These are phyloP conservation scores for Dryadula phaetusa DNA, from an alignment of 2,888 invertebrate genomes.

Conservation along the genomic window DNA sequence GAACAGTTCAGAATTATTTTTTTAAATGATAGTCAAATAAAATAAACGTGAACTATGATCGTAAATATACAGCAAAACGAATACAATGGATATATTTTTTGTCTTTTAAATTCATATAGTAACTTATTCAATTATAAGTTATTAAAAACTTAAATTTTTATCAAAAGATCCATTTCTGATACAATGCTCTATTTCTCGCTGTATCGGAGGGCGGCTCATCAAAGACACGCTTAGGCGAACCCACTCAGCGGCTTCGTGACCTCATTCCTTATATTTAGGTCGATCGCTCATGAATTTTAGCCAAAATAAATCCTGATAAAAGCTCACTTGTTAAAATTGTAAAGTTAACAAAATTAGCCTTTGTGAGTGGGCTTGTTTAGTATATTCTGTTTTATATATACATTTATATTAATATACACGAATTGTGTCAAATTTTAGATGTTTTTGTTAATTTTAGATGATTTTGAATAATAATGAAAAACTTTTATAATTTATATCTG, in stretches of 20 bases:
- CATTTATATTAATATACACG: neutral
- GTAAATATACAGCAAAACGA: neutral
- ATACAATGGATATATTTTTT: too few relatives aligned
- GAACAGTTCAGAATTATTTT: neutral
- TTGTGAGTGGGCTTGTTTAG: neutral
- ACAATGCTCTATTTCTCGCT: slow-evolving; percentile 31
- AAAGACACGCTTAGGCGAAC: slow-evolving; percentile 55
- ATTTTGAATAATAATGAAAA: too few relatives aligned
- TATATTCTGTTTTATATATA: neutral
- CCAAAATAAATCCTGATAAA: slow-evolving; percentile 36
- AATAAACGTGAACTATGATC: too few relatives aligned
- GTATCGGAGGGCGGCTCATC: slow-evolving; percentile 41
- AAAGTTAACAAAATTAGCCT: slow-evolving; percentile 7
- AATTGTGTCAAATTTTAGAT: neutral
- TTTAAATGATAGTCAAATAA: neutral
- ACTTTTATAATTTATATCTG: too few relatives aligned
- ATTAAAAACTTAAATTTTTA: slow-evolving; percentile 7
- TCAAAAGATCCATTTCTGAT: slow-evolving; percentile 30
- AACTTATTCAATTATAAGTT: slow-evolving; percentile 4
- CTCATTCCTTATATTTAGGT: slow-evolving; percentile 63
- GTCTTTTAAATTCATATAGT: neutral
- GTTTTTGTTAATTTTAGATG: too few relatives aligned
- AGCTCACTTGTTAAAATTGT: slow-evolving; percentile 3
- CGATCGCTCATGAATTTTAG: slow-evolving; percentile 57
- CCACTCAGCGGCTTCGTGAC: slow-evolving; percentile 53